Evolutionary conservation across 1,140 invertebrate species (phyloP), one percentile per base, ranked within the genome.

Genomic region (Goniozus legneri): DNA sequence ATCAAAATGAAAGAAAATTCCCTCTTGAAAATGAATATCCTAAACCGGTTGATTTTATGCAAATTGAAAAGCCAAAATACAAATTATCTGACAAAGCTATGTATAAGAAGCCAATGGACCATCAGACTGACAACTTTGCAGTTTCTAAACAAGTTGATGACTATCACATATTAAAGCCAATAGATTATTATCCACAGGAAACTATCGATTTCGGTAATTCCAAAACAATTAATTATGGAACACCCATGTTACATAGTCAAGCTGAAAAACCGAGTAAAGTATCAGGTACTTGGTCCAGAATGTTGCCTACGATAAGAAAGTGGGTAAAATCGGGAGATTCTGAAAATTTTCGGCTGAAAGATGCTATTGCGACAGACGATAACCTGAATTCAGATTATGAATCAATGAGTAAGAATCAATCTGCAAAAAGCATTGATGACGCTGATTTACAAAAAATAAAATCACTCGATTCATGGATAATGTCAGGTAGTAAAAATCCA

Each of bases 241-340:
- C n/a, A n/a, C n/a, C n/a, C n/a, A n/a, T n/a, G n/a, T n/a, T n/a
- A n/a, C n/a, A n/a, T n/a, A n/a, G n/a, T n/a, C n/a, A n/a, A n/a
- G 20, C 12, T 1, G 24, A 19, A 19, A 36, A 30, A 10, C 4
- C 4, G 4, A 27, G 24, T 10, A 54, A 57, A 4, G 48, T 57
- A 15, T 31, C 52, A 15, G 43, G 52, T 6, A 37, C 50, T 15
- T 60, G 58, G 58, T 48, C 49, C 0, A 50, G 50, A 12, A 53
- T 57, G 36, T 47, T 55, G 52, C 52, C 54, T 35, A 52, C 58
- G 2, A 50, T 47, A 1, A 48, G 52, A 31, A 56, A 53, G 24
- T 4, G 4, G 10, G 4, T 10, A 4, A 27, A 27, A 4, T 4
- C 10, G 24, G 24, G 24, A 10, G 24, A 27, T 27, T 4, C 10